Conservation (phyloP, 2,888 invertebrate genomes). For the Seira ritae region DNA sequence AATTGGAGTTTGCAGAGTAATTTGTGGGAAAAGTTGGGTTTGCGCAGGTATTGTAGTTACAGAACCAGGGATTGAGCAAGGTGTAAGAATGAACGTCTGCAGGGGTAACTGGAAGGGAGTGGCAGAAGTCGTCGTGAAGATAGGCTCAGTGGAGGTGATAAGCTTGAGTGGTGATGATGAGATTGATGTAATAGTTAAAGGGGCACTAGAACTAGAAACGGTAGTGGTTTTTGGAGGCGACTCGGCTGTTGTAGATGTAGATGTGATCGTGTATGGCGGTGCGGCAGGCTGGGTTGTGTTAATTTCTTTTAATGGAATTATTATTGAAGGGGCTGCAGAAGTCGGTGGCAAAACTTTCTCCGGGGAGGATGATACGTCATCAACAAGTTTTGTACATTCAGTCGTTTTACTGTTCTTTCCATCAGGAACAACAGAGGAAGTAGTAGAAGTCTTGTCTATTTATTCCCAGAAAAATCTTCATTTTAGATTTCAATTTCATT, state of each 20-base stretch:
- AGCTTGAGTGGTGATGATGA: conserved; percentile 4
- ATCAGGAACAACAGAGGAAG: neutral
- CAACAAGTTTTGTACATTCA: too few relatives aligned
- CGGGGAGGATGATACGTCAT: too few relatives aligned
- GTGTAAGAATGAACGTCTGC: conserved; percentile 66
- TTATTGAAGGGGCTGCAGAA: conserved; percentile 34
- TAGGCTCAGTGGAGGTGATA: conserved; percentile 31
- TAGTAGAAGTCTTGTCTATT: too few relatives aligned
- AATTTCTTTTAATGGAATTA: conserved; percentile 59
- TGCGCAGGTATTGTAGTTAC: conserved; percentile 1
- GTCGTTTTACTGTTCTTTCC: too few relatives aligned
- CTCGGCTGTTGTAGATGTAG: neutral
- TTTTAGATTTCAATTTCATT: too few relatives aligned
- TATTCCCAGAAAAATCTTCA: too few relatives aligned
- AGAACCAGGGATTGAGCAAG: conserved; percentile 44
- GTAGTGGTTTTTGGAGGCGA: neutral
- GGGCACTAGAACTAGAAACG: neutral
- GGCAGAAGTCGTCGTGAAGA: conserved; percentile 35
- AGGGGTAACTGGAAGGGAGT: conserved; percentile 49
- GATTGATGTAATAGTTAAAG: neutral
- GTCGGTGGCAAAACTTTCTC: too few relatives aligned
- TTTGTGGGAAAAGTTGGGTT: conserved; percentile 44
- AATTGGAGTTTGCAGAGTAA: conserved; percentile 45
- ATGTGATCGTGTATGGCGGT: neutral
- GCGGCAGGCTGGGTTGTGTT: conserved; percentile 9